Evolutionary conservation across 1,140 invertebrate species (phyloP).

Genomic region (Drosophila bocki): DNA sequence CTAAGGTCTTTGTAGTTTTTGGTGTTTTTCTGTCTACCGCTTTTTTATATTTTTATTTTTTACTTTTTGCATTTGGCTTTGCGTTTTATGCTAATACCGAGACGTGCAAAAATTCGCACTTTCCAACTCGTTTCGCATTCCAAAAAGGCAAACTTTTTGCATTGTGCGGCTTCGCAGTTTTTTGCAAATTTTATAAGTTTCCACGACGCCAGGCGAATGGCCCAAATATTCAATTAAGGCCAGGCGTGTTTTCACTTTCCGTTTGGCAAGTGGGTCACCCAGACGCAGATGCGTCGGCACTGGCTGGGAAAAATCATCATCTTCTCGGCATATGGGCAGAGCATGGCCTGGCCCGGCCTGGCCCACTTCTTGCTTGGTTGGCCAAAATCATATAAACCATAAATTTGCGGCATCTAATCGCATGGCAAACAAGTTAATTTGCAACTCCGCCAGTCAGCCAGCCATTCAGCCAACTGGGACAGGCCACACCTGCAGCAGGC

Average conservation of each 20-base stretch:
- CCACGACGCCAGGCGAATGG: slow-evolving; percentile 39
- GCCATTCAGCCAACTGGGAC: slow-evolving; percentile 28
- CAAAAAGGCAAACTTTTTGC: slow-evolving; percentile 45
- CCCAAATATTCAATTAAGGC: slow-evolving; percentile 74
- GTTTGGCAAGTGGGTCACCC: slow-evolving; percentile 60
- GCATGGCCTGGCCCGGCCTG: slow-evolving; percentile 25
- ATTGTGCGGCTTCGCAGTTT: slow-evolving; percentile 33
- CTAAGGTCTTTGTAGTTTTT: slow-evolving; percentile 40
- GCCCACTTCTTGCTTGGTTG: slow-evolving; percentile 59
- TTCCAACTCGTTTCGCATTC: slow-evolving; percentile 71
- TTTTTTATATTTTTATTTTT: slow-evolving; percentile 26
- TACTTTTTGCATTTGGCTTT: slow-evolving; percentile 44
- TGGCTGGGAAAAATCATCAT: slow-evolving; percentile 34
- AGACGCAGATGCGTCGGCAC: slow-evolving; percentile 20
- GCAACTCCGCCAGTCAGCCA: slow-evolving; percentile 45
- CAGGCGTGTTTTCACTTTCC: slow-evolving; percentile 76
- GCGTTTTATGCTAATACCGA: slow-evolving; percentile 73
- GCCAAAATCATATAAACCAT: slow-evolving; percentile 71
- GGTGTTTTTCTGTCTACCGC: slow-evolving; percentile 17
- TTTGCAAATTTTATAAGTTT: slow-evolving; percentile 60
- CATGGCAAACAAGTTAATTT: slow-evolving; percentile 74
- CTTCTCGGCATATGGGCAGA: slow-evolving; percentile 20
- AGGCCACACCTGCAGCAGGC: slow-evolving; percentile 67
- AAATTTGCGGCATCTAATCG: slow-evolving; percentile 74
- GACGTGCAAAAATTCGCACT: slow-evolving; percentile 82